Base-by-base conservation (phyloP, 92 coral and sea anemone species). In the Anthopleura xanthogrammica region DNA sequence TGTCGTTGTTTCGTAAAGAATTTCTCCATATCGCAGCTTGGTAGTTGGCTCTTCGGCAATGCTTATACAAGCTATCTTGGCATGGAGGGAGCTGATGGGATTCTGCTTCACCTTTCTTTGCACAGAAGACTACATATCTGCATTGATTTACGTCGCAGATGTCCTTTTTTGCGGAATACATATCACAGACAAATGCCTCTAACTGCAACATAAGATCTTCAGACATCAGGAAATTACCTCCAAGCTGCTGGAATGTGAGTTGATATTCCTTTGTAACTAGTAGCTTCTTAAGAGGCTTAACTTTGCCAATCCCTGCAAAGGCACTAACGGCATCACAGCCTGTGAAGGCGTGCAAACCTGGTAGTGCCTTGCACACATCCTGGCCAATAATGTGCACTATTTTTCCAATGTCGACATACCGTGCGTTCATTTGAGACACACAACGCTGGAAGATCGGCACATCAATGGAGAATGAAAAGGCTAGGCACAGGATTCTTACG, bases 231-330 rank as follows among this genome's bases (percentile, higher is more conserved):
- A 82, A 84, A 60, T 77, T 64, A 39, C 64, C 75, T 43, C 78
- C 83, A 66, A 77, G 77, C 60, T 84, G 48, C 75, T 84, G 54
- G 57, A 84, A 62, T 68, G 29, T 41, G 57, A 48, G 24, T 65
- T 84, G 82, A 82, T 60, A 77, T 62, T 84, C 82, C 52, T 48
- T 56, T 80, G 65, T 79, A 20, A 52, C 68, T 84, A 79, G 55
- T 42, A 85, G n/a, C 83, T 42, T 80, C 77, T 87, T 82, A 4
- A 82, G 82, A 14, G 82, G 68, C 17, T 81, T 82, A 6, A 82
- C 90, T 81, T 87, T 87, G 24, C 86, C 90, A 82, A 76, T 78
- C 14, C 86, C 86, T 62, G 76, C 78, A 81, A 82, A 87, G 0
- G 82, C 82, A 76, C 89, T 60, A 62, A 75, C 86, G 43, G 81